Percentiles rank a stretch among this genome's conserved stretches.
phyloP scores from a whole-genome alignment of 2,113 vertebrate genomes.

The Motacilla tschutschensis region DNA sequence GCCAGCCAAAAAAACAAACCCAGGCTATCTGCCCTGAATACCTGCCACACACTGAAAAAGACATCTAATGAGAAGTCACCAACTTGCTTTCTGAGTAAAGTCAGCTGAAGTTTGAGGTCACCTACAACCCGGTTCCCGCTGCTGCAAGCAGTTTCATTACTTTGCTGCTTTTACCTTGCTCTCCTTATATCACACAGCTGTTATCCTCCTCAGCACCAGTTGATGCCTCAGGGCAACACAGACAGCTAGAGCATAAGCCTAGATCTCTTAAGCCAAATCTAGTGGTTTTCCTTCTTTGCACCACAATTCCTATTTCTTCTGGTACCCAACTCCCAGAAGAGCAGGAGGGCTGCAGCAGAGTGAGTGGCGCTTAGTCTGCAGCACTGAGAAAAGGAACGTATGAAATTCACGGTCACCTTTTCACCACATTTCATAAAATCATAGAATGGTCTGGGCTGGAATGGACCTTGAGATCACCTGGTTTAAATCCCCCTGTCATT shows the following conservation, averaged over 20 bases:
- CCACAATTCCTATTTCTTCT: neutral
- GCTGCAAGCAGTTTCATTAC: neutral
- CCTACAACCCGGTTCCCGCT: neutral
- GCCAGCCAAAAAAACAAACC: neutral
- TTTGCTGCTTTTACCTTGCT: neutral
- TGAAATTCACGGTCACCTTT: neutral
- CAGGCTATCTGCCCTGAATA: neutral
- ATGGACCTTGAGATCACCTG: neutral
- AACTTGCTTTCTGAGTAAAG: neutral
- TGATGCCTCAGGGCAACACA: neutral
- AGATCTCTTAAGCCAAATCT: neutral
- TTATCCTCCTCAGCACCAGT: neutral
- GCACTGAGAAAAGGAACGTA: neutral
- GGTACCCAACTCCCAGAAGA: neutral
- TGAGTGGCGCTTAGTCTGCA: neutral
- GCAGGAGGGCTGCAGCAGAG: neutral
- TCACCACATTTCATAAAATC: neutral
- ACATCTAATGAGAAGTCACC: neutral
- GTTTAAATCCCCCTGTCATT: neutral
- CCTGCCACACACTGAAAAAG: neutral
- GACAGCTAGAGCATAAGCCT: neutral
- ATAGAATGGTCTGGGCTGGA: neutral
- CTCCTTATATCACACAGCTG: neutral
- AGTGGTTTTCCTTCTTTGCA: neutral
- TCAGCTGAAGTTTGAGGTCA: neutral